phyloP scores from a whole-genome alignment of 2,113 vertebrate species.

The Odocoileus virginianus region DNA sequence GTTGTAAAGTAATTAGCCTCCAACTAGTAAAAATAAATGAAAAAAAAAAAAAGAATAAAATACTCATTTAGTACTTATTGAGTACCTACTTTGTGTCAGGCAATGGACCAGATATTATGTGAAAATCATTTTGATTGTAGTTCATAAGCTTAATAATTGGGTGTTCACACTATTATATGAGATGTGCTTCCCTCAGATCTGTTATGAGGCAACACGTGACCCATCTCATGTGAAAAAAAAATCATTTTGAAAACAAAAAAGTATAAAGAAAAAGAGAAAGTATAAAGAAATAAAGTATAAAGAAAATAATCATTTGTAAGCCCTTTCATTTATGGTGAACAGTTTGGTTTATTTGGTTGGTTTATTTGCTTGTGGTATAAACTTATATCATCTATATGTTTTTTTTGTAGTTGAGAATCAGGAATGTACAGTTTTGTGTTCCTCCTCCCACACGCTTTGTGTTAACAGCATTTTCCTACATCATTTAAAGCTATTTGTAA shows the following conservation, averaged over 20 bases:
- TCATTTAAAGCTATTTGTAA: background rate
- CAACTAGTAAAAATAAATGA: too few species aligned
- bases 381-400: background rate
- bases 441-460: background rate
- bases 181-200: background rate
- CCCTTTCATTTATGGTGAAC: background rate
- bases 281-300: background rate
- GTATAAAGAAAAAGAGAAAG: background rate
- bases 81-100: background rate
- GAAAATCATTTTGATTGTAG: background rate
- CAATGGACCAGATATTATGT: background rate
- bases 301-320: background rate
- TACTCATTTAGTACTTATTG: background rate
- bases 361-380: background rate
- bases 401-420: background rate
- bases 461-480: background rate
- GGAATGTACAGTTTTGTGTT: background rate
- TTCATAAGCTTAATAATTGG: background rate
- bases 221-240: background rate
- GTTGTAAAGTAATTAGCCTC: too few species aligned
- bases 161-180: background rate
- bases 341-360: background rate
- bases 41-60: background rate
- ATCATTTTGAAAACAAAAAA: background rate
- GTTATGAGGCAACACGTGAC: background rate